These are phyloP conservation scores for Elephantulus edwardii DNA, from an alignment of 2,113 vertebrate species.

Conservation along the genomic window DNA sequence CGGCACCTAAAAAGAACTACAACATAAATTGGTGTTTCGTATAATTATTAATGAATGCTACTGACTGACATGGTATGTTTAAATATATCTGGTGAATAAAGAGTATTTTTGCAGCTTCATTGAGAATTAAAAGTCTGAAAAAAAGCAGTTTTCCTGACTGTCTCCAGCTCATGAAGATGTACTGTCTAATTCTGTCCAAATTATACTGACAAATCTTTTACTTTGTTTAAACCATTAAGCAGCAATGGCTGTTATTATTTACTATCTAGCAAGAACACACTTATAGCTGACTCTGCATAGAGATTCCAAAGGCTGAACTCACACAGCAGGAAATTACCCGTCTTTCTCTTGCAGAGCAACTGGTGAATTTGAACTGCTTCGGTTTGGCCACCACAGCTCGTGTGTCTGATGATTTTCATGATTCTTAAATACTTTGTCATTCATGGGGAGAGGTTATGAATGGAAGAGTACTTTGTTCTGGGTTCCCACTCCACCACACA, in stretches of 20 bases:
- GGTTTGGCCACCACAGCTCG: too few relatives aligned
- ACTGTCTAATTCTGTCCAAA: background rate
- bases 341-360: too few relatives aligned
- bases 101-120: background rate
- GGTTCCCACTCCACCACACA: too few relatives aligned
- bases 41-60: background rate
- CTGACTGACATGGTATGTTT: background rate
- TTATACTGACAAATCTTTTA: background rate
- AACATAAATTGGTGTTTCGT: background rate
- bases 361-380: too few relatives aligned
- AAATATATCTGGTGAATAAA: background rate
- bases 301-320: too few relatives aligned
- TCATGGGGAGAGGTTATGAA: background rate
- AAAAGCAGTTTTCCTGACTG: background rate
- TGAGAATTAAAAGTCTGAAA: background rate
- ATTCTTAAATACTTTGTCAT: background rate
- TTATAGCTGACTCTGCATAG: too few relatives aligned
- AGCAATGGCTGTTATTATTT: too few relatives aligned
- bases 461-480: background rate
- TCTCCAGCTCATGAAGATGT: background rate
- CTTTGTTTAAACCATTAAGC: background rate
- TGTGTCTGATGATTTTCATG: slow-evolving; percentile 2
- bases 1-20: too few relatives aligned
- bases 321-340: too few relatives aligned
- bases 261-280: too few relatives aligned